Evolutionary conservation across 2,888 invertebrate species (phyloP), one percentile per base, ranked within the genome.

Genomic region (Cryptocephalus moraei): DNA sequence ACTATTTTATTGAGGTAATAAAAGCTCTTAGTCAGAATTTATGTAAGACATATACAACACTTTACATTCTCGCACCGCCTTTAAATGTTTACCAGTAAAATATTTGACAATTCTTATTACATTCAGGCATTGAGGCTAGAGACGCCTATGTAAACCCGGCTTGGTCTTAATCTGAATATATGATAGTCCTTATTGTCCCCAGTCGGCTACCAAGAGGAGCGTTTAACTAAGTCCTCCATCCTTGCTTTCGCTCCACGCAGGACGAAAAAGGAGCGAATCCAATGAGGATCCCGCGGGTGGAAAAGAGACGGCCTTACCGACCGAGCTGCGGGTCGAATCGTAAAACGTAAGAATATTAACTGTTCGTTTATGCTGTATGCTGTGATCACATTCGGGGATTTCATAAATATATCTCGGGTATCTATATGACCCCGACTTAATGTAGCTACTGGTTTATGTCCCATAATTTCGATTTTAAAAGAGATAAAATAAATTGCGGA

Each of bases 31-130:
- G 63, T 62, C 61, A 59, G 61, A 65, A 65, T 67, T 67, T 68
- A 66, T 66, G 63, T 61, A 56, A 58, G 58, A 59, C 62, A 60
- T 63, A 63, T 60, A 62, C 63, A 62, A 59, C 62, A 62, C 62
- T 63, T 60, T 59, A 61, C 60, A 62, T 62, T 62, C 62, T 61
- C 60, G 51, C 56, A 56, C 51, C 55, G 62, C 59, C 61, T 63
- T 62, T 61, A 62, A 63, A 63, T 65, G 66, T 65, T 66, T 66
- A 65, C 63, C 62, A 55, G 59, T 66, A 62, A 67, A 66, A 67
- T 68, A 67, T 68, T 67, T 65, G 66, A 67, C 66, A 66, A 65
- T 65, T 67, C 66, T 65, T 68, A 67, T 68, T 67, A 63, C 66
- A 55, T 59, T 59, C 60, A 47, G 44, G 59, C 59, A 59, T 62